Conservation (phyloP, 2,888 invertebrate species). For the Monopis laevigella region DNA sequence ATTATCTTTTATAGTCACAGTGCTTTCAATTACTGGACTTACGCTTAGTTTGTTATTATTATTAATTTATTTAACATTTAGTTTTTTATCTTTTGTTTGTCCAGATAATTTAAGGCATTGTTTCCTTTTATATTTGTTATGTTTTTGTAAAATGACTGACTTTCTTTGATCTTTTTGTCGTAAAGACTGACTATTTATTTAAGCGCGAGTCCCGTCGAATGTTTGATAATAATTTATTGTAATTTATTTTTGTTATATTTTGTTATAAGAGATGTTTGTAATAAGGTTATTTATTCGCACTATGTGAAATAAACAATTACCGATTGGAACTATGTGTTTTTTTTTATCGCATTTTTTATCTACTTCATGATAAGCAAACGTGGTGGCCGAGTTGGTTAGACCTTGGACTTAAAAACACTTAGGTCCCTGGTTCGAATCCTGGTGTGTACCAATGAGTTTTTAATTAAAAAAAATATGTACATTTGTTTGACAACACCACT, state of each 20-base stretch:
- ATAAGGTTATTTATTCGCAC: constrained; percentile 61
- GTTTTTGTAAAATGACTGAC: constrained; percentile 38
- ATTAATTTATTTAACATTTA: constrained; percentile 18
- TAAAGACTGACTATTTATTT: constrained; percentile 32
- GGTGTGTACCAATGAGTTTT: too few species aligned
- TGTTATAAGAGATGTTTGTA: constrained; percentile 23
- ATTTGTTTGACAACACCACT: too few species aligned
- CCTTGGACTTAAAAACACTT: too few species aligned
- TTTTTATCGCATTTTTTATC: too few species aligned
- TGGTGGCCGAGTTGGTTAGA: too few species aligned
- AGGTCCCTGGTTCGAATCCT: too few species aligned
- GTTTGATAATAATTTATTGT: constrained; percentile 30
- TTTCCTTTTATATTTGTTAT: constrained; percentile 3
- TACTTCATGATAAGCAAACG: too few species aligned
- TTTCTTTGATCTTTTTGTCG: constrained; percentile 24
- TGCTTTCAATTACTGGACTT: constrained; percentile 45
- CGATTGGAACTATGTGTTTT: constrained; percentile 4
- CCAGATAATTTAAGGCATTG: constrained; percentile 42
- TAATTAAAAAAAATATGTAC: too few species aligned
- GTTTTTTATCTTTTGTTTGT: constrained; percentile 21
- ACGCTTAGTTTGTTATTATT: constrained; percentile 20
- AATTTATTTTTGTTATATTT: constrained; percentile 43
- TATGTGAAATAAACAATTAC: constrained; percentile 29
- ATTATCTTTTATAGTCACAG: constrained; percentile 30
- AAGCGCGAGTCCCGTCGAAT: constrained; percentile 62